phyloP scores from a whole-genome alignment of 2,797 vertebrate genomes.

The Lithobates sylvaticus region DNA sequence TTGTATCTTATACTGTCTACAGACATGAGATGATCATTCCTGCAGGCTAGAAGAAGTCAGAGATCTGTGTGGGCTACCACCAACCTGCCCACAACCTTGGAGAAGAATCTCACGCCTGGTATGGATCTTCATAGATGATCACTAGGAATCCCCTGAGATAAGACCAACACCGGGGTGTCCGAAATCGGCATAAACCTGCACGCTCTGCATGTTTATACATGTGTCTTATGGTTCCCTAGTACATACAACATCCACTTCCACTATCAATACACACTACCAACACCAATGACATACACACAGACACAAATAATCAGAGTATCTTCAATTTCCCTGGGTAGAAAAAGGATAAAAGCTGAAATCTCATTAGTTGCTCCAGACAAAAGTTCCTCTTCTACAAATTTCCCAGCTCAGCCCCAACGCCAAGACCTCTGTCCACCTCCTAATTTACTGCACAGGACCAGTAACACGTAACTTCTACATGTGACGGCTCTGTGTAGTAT shows the following conservation, averaged over 20 bases:
- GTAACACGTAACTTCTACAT: constrained; percentile 35
- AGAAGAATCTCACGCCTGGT: background rate
- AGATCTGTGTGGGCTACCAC: background rate
- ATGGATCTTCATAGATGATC: background rate
- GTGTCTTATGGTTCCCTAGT: too few relatives aligned
- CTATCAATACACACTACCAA: too few relatives aligned
- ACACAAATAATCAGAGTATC: too few relatives aligned
- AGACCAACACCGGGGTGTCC: too few relatives aligned
- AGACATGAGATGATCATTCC: too few relatives aligned
- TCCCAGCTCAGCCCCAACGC: background rate
- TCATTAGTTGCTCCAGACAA: background rate
- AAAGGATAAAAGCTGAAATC: background rate
- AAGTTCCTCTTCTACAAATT: background rate
- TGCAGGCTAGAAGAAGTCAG: background rate
- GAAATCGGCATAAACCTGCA: too few relatives aligned
- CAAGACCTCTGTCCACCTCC: background rate
- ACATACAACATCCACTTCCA: too few relatives aligned
- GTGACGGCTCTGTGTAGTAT: constrained; percentile 26
- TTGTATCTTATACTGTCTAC: too few relatives aligned
- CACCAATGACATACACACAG: too few relatives aligned
- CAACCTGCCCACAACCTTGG: background rate
- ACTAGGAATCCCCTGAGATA: background rate
- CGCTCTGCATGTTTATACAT: too few relatives aligned
- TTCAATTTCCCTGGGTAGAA: too few relatives aligned
- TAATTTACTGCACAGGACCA: constrained; percentile 1